phyloP scores from a whole-genome alignment of 2,888 invertebrate genomes.

The Plemyria rubiginata region DNA sequence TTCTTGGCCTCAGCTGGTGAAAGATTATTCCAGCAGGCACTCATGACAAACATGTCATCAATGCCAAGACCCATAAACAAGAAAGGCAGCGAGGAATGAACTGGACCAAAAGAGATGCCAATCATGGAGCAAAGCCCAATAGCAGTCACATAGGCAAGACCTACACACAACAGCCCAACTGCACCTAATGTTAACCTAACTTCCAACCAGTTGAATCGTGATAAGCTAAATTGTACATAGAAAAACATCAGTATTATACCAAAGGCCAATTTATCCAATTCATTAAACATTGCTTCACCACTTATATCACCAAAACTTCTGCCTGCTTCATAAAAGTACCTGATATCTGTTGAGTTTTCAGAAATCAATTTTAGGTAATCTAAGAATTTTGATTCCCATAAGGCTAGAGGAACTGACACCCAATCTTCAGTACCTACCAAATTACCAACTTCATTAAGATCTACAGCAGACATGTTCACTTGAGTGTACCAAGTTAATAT shows the following conservation, averaged over 20 bases:
- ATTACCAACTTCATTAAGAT: constrained; percentile 88
- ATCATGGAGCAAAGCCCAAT: constrained; percentile 89
- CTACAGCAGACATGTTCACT: constrained; percentile 88
- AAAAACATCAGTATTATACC: constrained; percentile 90
- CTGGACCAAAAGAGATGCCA: constrained; percentile 91
- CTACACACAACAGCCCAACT: constrained; percentile 89
- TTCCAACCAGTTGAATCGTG: constrained; percentile 90
- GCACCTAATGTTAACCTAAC: constrained; percentile 87
- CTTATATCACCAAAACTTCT: constrained; percentile 92
- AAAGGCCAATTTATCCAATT: constrained; percentile 87
- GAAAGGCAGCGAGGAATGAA: constrained; percentile 93
- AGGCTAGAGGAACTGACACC: constrained; percentile 85
- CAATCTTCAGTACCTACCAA: constrained; percentile 90
- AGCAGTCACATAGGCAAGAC: constrained; percentile 89
- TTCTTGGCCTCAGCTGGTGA: constrained; percentile 78
- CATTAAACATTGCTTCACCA: constrained; percentile 88
- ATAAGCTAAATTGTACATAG: constrained; percentile 89
- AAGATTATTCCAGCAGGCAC: constrained; percentile 90
- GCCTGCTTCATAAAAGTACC: constrained; percentile 85
- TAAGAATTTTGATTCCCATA: constrained; percentile 87
- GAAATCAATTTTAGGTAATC: constrained; percentile 68
- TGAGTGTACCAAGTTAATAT: constrained; percentile 87
- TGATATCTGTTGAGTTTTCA: constrained; percentile 61
- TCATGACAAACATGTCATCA: constrained; percentile 94
- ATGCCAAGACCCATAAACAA: constrained; percentile 92